Conservation (phyloP, 2,888 invertebrate genomes). For the Lepidocyrtoides sp. region DNA sequence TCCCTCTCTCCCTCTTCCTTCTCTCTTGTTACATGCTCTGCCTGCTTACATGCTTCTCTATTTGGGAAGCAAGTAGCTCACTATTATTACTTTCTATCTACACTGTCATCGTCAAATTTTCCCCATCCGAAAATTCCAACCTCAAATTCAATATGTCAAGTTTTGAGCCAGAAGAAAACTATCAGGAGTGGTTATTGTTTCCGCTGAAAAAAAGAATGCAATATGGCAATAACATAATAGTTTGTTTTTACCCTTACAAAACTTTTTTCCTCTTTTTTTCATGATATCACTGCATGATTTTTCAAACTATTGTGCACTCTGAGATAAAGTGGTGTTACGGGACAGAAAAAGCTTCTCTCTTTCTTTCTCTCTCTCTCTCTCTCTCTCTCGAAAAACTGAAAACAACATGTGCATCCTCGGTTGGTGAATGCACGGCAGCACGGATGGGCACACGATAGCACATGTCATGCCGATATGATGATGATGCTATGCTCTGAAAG, state of each 20-base stretch:
- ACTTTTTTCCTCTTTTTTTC: background rate
- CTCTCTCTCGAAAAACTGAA: constrained; percentile 26
- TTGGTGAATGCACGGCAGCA: constrained; percentile 42
- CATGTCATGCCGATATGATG: constrained; percentile 46
- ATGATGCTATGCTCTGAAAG: constrained; percentile 52
- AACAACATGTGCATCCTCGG: constrained; percentile 47
- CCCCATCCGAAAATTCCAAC: constrained; percentile 44
- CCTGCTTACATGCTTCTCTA: background rate
- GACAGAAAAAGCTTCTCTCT: constrained; percentile 33
- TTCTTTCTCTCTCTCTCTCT: constrained; percentile 25
- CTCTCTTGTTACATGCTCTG: too few relatives aligned
- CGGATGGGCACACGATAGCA: constrained; percentile 58
- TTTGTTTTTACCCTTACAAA: constrained; percentile 3
- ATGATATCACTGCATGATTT: constrained; percentile 22
- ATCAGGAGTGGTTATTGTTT: constrained; percentile 50
- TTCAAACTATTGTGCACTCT: constrained; percentile 17
- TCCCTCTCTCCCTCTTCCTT: background rate
- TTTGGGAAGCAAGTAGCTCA: background rate
- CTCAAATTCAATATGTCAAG: constrained; percentile 75
- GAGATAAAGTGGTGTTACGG: background rate
- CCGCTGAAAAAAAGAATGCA: constrained; percentile 30
- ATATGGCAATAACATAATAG: constrained; percentile 52
- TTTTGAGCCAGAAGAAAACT: constrained; percentile 64
- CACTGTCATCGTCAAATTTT: constrained; percentile 59
- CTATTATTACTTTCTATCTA: constrained; percentile 36